These are phyloP conservation scores for Macrostomum lignano DNA, from an alignment of 1,140 invertebrate genomes.

Conservation along the genomic window DNA sequence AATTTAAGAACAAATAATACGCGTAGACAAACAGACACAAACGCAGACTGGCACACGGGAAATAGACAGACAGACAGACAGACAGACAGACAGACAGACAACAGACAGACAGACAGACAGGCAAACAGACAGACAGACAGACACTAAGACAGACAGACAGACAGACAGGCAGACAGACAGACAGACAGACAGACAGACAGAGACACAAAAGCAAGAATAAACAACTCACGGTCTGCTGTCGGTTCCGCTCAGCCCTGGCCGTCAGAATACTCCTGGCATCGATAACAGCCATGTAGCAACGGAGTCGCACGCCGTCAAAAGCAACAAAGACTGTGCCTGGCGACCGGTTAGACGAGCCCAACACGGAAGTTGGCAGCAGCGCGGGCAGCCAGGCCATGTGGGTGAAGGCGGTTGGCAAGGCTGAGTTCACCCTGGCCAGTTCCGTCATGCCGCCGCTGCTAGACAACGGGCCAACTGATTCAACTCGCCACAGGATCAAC, in stretches of 20 bases:
- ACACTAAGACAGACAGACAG: too few relatives aligned
- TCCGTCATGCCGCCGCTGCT: slow-evolving; percentile 87
- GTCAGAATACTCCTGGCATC: slow-evolving; percentile 73
- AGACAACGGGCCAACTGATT: slow-evolving; percentile 81
- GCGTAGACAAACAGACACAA: too few relatives aligned
- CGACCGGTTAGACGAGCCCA: slow-evolving; percentile 73
- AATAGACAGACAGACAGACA: too few relatives aligned
- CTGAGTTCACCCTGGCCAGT: slow-evolving; percentile 74
- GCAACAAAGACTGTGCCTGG: slow-evolving; percentile 92
- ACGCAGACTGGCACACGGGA: too few relatives aligned
- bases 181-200: too few relatives aligned
- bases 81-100: too few relatives aligned
- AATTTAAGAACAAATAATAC: too few relatives aligned
- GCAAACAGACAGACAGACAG: too few relatives aligned
- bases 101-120: too few relatives aligned
- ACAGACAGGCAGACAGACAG: too few relatives aligned
- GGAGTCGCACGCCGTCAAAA: slow-evolving; percentile 62
- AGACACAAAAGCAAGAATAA: too few relatives aligned
- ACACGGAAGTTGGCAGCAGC: slow-evolving; percentile 46
- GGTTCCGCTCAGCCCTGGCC: slow-evolving; percentile 30
- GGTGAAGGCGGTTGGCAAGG: slow-evolving; percentile 73
- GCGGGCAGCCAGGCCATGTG: slow-evolving; percentile 95
- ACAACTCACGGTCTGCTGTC: too few relatives aligned
- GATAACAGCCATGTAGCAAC: slow-evolving; percentile 88
- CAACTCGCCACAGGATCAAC: slow-evolving; percentile 76